Evolutionary conservation across 2,797 vertebrate genomes (phyloP).

Genomic region (Dromococcyx pavoninus): DNA sequence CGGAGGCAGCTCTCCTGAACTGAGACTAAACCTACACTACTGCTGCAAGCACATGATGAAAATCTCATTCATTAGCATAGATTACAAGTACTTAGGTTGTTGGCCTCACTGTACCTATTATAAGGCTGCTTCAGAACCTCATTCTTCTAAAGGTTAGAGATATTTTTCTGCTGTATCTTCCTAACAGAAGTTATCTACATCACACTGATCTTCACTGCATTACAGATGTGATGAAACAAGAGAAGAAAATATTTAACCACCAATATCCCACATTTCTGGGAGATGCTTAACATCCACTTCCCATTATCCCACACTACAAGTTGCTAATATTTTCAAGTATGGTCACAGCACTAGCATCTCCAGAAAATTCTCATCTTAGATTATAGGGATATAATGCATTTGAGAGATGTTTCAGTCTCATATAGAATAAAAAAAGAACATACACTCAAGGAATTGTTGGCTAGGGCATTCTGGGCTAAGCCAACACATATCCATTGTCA

Average conservation of each 20-base stretch:
- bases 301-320: not conserved
- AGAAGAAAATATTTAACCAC: not conserved
- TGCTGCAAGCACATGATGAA: not conserved
- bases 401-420: not conserved
- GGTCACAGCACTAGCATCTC: not conserved
- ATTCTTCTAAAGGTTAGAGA: not conserved
- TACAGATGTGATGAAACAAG: not conserved
- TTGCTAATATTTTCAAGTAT: not conserved
- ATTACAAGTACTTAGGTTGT: not conserved
- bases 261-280: not conserved
- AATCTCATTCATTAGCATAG: not conserved
- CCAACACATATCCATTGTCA: not conserved
- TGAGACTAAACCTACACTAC: not conserved
- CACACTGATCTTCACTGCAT: not conserved
- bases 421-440: not conserved
- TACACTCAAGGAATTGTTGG: not conserved
- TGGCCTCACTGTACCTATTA: not conserved
- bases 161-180: not conserved
- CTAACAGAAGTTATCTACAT: not conserved
- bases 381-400: not conserved
- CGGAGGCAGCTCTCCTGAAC: not conserved
- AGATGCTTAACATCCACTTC: not conserved
- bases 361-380: not conserved
- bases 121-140: not conserved
- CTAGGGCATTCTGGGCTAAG: not conserved